phyloP scores from a whole-genome alignment of 2,888 invertebrate genomes.

The Camptogramma bilineatum region DNA sequence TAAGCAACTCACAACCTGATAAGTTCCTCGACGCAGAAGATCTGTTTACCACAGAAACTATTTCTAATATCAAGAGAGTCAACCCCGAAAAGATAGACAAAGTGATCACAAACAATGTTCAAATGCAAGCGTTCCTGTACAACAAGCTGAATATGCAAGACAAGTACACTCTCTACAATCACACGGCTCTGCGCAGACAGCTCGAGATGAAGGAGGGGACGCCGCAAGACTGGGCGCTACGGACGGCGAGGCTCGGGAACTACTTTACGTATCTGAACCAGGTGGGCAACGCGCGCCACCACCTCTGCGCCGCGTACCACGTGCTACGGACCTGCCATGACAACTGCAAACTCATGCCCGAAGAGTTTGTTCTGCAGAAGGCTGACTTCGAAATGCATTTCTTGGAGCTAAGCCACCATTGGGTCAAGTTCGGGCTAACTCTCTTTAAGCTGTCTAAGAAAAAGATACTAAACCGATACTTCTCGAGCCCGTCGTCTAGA shows the following conservation, averaged over 20 bases:
- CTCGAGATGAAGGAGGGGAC: slow-evolving; percentile 85
- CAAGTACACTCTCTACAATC: slow-evolving; percentile 83
- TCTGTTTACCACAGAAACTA: slow-evolving; percentile 72
- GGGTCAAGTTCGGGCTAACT: slow-evolving; percentile 86
- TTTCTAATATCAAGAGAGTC: slow-evolving; percentile 64
- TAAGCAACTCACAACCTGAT: slow-evolving; percentile 62
- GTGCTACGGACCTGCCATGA: slow-evolving; percentile 85
- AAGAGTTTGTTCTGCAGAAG: slow-evolving; percentile 72
- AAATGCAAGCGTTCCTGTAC: slow-evolving; percentile 87
- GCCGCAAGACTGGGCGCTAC: slow-evolving; percentile 84
- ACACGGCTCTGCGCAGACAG: slow-evolving; percentile 84
- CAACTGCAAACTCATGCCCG: slow-evolving; percentile 76
- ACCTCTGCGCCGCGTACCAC: slow-evolving; percentile 87
- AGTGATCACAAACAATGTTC: slow-evolving; percentile 86
- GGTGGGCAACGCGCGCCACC: slow-evolving; percentile 85
- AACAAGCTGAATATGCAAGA: slow-evolving; percentile 82
- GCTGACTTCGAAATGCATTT: slow-evolving; percentile 76
- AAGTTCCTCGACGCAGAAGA: slow-evolving; percentile 82
- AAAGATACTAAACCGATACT: slow-evolving; percentile 70
- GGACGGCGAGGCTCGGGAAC: slow-evolving; percentile 82
- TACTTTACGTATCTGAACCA: slow-evolving; percentile 78
- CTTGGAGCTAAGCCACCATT: slow-evolving; percentile 84
- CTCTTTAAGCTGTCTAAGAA: slow-evolving; percentile 85
- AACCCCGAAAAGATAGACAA: slow-evolving; percentile 83
- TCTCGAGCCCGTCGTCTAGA: slow-evolving; percentile 64